Base-by-base conservation (phyloP, 2,797 vertebrate species). In the Phaenicophaeus curvirostris region DNA sequence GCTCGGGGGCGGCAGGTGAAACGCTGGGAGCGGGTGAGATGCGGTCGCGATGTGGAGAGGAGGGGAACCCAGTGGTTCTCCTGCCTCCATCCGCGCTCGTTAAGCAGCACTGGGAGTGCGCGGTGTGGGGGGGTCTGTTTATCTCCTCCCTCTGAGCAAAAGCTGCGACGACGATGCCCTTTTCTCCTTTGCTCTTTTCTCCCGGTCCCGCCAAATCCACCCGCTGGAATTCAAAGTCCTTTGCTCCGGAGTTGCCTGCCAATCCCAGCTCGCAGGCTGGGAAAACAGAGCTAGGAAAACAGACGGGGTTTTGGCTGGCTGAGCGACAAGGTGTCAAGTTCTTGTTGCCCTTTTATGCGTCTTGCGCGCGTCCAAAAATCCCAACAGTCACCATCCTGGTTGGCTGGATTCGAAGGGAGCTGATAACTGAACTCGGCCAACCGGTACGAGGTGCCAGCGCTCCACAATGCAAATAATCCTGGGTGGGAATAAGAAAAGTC, bases 361-460 rank as follows among this genome's bases (percentile, higher is more conserved):
- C 50, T 61, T 76, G 68, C 50, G 28, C 1, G 4, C 15, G 82
- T 92, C 81, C 92, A 87, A 91, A 30, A 83, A 75, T 30, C 66
- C 79, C 79, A 81, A 88, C 76, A 78, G 95, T 80, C 78, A 8
- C 46, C 91, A 92, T 92, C 82, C 91, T 93, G 95, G 94, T 96
- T 96, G 96, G 96, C 85, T 96, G 94, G 90, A 95, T 96, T 96
- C 95, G 95, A 96, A 96, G 95, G 95, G 94, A 94, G 94, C 89
- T 66, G 94, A 93, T 95, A 95, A 87, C 79, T 23, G 90, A 90
- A 42, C 54, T 75, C 93, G 95, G 91, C 96, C 93, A 96, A 95
- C 95, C 69, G 27, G 89, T 62, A 67, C 2, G 1, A 77, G 79
- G 37, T 95, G 94, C 89, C 93, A 87, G 72, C 0, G 5, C 85